phyloP scores from a whole-genome alignment of 2,113 vertebrate species.

The Otis tarda region DNA sequence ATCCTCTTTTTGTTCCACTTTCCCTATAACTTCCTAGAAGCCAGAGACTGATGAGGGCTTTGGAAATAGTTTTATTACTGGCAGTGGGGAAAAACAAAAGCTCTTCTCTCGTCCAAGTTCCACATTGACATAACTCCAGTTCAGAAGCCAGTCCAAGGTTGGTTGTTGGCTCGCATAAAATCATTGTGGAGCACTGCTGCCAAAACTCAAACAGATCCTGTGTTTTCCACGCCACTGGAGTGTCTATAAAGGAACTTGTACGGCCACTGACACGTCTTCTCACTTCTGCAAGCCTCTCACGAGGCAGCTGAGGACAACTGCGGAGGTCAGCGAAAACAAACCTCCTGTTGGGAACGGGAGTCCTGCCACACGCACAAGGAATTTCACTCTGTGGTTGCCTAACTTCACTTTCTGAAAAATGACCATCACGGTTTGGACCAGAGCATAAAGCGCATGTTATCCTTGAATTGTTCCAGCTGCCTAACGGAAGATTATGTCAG shows the following conservation, averaged over 20 bases:
- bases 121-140: background rate
- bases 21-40: background rate
- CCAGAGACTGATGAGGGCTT: background rate
- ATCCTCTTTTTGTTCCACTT: background rate
- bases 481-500: background rate
- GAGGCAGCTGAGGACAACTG: background rate
- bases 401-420: background rate
- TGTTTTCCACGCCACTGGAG: background rate
- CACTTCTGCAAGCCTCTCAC: background rate
- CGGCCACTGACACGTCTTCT: accelerated
- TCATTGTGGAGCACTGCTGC: background rate
- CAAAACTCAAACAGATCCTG: background rate
- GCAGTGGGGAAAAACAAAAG: no score
- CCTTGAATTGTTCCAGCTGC: background rate
- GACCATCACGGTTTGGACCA: background rate
- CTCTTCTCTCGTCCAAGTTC: background rate
- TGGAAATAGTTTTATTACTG: background rate
- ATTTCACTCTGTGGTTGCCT: background rate
- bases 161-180: background rate
- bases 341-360: background rate
- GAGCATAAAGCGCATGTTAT: accelerated
- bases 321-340: background rate
- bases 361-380: background rate
- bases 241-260: background rate
- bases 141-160: background rate